Evolutionary conservation across 2,113 vertebrate species (phyloP), one percentile per base, ranked within the genome.

Genomic region (Callithrix jacchus): DNA sequence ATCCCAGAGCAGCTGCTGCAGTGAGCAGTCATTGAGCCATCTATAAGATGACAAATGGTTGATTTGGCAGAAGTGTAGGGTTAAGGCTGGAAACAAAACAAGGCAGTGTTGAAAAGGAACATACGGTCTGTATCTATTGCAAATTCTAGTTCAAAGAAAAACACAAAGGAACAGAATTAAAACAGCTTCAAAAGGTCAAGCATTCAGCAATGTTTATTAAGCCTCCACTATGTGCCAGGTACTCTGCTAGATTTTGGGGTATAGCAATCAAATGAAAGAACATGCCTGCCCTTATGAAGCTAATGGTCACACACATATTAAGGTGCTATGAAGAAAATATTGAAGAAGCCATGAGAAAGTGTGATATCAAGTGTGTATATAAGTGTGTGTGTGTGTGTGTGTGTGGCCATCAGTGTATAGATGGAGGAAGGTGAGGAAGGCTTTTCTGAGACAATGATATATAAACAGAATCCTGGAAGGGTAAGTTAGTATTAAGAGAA

Each of bases 81-180:
- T 30, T 42, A 79, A 81, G 32, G 4, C 49, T 32, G 30, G 68
- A 83, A 80, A 83, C 47, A 82, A 66, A 71, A 74, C 21, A 73
- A 76, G 61, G 18, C 37, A 37, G 23, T 49, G 8, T 37, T 16
- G 68, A 66, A n/a, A 37, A 89, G 47, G 47, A 61, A 80, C 37
- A 47, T 12, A 52, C 40, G 12, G 27, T 37, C 66, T 82, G 11
- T 66, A 73, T 70, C 49, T 89, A 47, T 40, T 82, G 20, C n/a
- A 68, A 93, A 91, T 61, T 80, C n/a, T n/a, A 42, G 52, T 79
- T 79, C 80, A 87, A 92, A 96, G 49, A 25, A 86, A 79, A 88
- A 77, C 30, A 61, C 21, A 74, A 20, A 71, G 25, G 27, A 81
- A 74, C 13, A 61, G 68, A 86, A 73, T 14, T 42, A 92, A 89